A percentile compares a stretch with the other conserved stretches of the same genome.
Evolutionary conservation across 2,113 vertebrate genomes (phyloP).

Genomic region (Rhinoderma darwinii): DNA sequence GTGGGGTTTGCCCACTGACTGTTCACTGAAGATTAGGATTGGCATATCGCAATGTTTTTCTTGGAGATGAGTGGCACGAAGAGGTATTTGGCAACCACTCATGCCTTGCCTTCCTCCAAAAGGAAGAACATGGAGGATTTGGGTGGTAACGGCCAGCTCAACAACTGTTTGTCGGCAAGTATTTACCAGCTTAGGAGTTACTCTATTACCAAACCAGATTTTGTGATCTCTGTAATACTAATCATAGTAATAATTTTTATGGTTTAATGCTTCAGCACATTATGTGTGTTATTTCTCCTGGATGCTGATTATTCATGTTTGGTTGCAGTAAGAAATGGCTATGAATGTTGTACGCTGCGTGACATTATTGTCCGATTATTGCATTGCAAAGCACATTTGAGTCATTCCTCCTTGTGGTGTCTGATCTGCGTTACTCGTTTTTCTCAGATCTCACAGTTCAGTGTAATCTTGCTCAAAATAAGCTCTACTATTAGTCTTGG

Average conservation of each 20-base stretch:
- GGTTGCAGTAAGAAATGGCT: constrained; percentile 5
- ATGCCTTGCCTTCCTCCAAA: neutral
- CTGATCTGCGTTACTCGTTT: neutral
- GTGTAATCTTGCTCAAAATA: constrained; percentile 48
- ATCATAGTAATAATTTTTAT: neutral
- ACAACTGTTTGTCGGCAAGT: neutral
- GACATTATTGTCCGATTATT: constrained; percentile 11
- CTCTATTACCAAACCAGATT: neutral
- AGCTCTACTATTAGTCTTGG: constrained; percentile 56
- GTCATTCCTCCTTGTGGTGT: neutral
- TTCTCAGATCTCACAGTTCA: constrained; percentile 20
- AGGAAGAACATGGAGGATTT: no score
- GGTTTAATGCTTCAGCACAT: neutral
- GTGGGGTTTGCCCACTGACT: neutral
- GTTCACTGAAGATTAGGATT: neutral
- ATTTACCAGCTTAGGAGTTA: neutral
- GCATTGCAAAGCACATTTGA: constrained; percentile 16
- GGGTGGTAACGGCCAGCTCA: neutral
- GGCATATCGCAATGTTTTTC: neutral
- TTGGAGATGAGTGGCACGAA: neutral
- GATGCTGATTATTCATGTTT: neutral
- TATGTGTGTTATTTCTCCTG: neutral
- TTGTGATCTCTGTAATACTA: neutral
- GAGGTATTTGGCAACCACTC: neutral
- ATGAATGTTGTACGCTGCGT: neutral